These are phyloP conservation scores for Limonius californicus DNA, from an alignment of 1,140 invertebrate genomes.

Conservation along the genomic window DNA sequence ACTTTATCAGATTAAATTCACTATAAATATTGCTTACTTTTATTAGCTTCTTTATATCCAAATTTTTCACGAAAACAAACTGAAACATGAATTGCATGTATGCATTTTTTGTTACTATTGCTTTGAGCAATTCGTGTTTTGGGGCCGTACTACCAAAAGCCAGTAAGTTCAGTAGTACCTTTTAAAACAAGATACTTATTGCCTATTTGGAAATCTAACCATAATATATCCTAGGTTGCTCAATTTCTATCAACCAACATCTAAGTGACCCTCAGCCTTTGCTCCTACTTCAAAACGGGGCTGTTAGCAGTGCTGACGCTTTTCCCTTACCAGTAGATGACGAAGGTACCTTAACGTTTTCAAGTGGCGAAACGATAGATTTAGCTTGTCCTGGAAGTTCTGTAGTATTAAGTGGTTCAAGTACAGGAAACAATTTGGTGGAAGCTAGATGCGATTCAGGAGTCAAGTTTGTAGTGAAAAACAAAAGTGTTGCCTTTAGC, in stretches of 20 bases:
- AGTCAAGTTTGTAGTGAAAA: conserved; percentile 8
- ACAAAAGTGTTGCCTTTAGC: conserved; percentile 19
- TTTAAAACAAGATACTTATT: neutral
- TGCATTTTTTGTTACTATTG: too few relatives aligned
- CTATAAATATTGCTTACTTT: neutral
- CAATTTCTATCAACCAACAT: conserved; percentile 16
- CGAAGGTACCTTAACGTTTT: conserved; percentile 10
- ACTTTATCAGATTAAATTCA: too few relatives aligned
- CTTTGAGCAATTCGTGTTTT: too few relatives aligned
- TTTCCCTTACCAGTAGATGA: conserved; percentile 11
- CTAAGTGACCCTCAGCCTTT: conserved; percentile 19
- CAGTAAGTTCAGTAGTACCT: neutral
- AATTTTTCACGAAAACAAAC: too few relatives aligned
- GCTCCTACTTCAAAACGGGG: conserved; percentile 7
- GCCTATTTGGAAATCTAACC: neutral
- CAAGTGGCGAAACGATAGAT: conserved; percentile 13
- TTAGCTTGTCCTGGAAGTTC: conserved; percentile 30
- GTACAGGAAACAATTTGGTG: neutral
- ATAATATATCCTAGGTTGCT: conserved; percentile 8
- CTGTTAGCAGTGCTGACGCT: neutral
- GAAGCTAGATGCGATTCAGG: conserved; percentile 14
- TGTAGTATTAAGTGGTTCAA: conserved; percentile 15
- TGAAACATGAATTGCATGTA: too few relatives aligned
- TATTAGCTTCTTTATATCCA: neutral
- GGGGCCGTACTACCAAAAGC: too few relatives aligned